Evolutionary conservation across 35 echinoderm and acorn worm species (phyloP), one percentile per base, ranked within the genome.

Genomic region (Strongylocentrotus purpuratus): DNA sequence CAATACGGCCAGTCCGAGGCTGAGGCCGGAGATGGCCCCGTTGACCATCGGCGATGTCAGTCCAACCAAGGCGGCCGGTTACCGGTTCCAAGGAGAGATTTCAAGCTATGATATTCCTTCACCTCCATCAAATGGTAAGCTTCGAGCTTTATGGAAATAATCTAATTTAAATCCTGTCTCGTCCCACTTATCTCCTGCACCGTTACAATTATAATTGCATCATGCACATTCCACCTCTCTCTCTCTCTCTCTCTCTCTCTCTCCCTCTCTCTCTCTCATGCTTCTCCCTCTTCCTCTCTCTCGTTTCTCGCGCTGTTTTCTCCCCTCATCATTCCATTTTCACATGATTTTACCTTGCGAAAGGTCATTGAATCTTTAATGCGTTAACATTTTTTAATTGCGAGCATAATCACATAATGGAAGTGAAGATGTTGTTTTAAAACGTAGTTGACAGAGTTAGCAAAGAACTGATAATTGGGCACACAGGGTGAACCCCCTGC

Each of bases 51-150:
- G n/a, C 20, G 46, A 55, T 93, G 91, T 31, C 48, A 46, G 91
- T n/a, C 33, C 48, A 13, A 31, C 47, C 31, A 31, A 32, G 32
- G 32, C 87, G 32, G 20, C 28, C 25, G 31, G 47, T 20, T 94
- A 96, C 45, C 61, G 92, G n/a, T 99, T 94, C 95, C 98, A 95
- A 2, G 92, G 92, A 55, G 98, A 97, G 50, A 97, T 97, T 8
- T 96, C 96, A 33, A 96, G 94, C 46, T 99, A 99, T 70, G 96
- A 97, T 31, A 97, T 97, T 31, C 98, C 98, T 7, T 99, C 98
- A 93, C 98, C 98, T 33, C 98, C 98, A 5, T 94, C 96, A 20
- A 99, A 95, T 88, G 90, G 95, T 95, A 93, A 96, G 94, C 85
- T 78, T 78, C 8, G 20, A 59, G 65, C 20, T 78, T 28, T 28